phyloP scores from a whole-genome alignment of 2,113 vertebrate species.

The Pseudolaguvia tuberculata region DNA sequence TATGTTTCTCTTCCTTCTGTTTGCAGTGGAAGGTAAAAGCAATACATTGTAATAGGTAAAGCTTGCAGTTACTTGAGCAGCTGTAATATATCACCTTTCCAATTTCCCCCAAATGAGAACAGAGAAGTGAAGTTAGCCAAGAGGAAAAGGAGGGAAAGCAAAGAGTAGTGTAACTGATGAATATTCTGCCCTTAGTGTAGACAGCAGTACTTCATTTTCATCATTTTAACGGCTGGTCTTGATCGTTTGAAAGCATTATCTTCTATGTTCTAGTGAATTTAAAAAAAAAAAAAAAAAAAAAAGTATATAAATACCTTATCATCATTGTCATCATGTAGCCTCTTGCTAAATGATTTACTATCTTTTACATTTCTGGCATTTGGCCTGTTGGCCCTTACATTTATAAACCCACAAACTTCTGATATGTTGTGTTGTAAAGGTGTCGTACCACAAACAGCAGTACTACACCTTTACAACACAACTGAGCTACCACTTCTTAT shows the following conservation, averaged over 20 bases:
- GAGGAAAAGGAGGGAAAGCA: background rate
- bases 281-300: too few relatives aligned
- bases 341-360: conserved; percentile 21
- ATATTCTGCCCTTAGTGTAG: background rate
- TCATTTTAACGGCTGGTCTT: background rate
- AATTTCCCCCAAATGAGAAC: background rate
- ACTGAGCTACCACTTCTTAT: too few relatives aligned
- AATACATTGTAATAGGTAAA: background rate
- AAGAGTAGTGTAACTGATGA: background rate
- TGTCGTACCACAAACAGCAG: too few relatives aligned
- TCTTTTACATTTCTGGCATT: too few relatives aligned
- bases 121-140: background rate
- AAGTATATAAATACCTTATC: conserved; percentile 2
- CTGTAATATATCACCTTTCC: background rate
- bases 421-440: too few relatives aligned
- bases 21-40: background rate
- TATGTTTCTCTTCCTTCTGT: background rate
- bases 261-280: conserved; percentile 1
- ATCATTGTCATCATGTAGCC: background rate
- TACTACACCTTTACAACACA: too few relatives aligned
- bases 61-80: background rate
- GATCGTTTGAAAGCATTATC: background rate
- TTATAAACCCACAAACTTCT: too few relatives aligned
- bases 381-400: too few relatives aligned
- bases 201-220: background rate